These are phyloP conservation scores for Phoxinus dragarum DNA, from an alignment of 2,797 vertebrate species.

Conservation along the genomic window DNA sequence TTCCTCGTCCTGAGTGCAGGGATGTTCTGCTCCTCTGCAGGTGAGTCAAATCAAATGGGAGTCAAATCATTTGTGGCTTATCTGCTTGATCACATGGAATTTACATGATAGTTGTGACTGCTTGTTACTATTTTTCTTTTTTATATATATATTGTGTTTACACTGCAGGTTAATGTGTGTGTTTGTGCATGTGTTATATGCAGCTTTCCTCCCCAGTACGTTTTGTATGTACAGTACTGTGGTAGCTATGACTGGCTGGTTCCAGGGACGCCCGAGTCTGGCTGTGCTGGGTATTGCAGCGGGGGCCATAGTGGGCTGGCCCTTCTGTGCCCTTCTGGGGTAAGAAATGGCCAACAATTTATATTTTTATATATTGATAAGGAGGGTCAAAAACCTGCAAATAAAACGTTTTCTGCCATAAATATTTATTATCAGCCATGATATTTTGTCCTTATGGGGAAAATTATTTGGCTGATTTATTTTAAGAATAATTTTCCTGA, in stretches of 20 bases:
- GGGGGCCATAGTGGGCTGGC: constrained; percentile 93
- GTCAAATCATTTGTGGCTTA: background rate
- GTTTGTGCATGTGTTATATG: constrained; percentile 9
- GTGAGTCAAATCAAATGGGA: constrained; percentile 71
- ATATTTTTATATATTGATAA: background rate
- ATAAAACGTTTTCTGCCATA: background rate
- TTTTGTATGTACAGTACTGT: constrained; percentile 98
- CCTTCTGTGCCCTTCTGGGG: constrained; percentile 93
- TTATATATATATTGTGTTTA: background rate
- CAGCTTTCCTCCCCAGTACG: constrained; percentile 95
- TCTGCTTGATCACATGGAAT: background rate
- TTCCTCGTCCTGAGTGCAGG: constrained; percentile 96
- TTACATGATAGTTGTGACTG: background rate
- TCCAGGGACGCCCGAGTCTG: constrained; percentile 88
- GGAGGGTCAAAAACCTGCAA: background rate
- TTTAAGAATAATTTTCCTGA: background rate
- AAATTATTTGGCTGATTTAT: too few relatives aligned
- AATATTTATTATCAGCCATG: background rate
- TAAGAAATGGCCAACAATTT: constrained; percentile 67
- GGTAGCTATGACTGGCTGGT: constrained; percentile 97
- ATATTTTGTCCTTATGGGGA: background rate
- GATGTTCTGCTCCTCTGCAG: constrained; percentile 97
- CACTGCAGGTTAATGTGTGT: background rate
- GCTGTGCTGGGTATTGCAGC: constrained; percentile 91
- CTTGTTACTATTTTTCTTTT: background rate